phyloP scores from a whole-genome alignment of 1,140 invertebrate genomes.

The Drosophila punjabiensis region DNA sequence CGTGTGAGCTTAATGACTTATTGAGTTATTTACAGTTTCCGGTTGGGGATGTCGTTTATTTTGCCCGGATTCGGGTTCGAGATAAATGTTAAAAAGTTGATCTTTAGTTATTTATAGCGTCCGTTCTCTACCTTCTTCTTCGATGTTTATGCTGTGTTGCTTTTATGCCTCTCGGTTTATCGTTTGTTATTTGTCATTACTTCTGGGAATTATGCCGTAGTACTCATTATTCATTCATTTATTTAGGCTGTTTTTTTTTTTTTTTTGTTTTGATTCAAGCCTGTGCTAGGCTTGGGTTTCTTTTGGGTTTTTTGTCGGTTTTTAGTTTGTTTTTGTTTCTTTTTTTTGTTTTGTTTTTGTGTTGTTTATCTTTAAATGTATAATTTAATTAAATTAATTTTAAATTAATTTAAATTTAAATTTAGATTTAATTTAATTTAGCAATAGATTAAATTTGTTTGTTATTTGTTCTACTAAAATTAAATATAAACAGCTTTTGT shows the following conservation, averaged over 20 bases:
- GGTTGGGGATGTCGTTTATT: conserved; percentile 26
- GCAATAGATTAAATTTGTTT: conserved; percentile 75
- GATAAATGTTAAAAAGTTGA: conserved; percentile 32
- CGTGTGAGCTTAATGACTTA: conserved; percentile 23
- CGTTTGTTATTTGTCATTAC: conserved; percentile 33
- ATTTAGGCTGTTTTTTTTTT: conserved; percentile 19
- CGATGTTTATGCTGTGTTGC: conserved; percentile 38
- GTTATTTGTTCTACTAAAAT: conserved; percentile 85
- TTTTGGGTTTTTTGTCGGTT: conserved; percentile 15
- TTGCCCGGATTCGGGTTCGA: background rate
- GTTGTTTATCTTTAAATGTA: conserved; percentile 57
- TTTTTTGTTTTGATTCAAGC: conserved; percentile 15
- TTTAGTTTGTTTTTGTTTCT: conserved; percentile 36
- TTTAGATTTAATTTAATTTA: conserved; percentile 68
- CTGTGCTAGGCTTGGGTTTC: conserved; percentile 9
- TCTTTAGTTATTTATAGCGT: conserved; percentile 24
- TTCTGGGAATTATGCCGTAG: conserved; percentile 38
- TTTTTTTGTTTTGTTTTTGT: conserved; percentile 43
- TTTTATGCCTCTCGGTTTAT: conserved; percentile 28
- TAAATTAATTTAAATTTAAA: conserved; percentile 45
- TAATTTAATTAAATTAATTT: conserved; percentile 66
- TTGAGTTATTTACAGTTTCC: conserved; percentile 44
- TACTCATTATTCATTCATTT: conserved; percentile 32
- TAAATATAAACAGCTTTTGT: conserved; percentile 85
- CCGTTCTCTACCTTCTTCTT: conserved; percentile 35